Conservation (phyloP, 2,888 invertebrate genomes). For the Ommatoiulus sabulosus region DNA sequence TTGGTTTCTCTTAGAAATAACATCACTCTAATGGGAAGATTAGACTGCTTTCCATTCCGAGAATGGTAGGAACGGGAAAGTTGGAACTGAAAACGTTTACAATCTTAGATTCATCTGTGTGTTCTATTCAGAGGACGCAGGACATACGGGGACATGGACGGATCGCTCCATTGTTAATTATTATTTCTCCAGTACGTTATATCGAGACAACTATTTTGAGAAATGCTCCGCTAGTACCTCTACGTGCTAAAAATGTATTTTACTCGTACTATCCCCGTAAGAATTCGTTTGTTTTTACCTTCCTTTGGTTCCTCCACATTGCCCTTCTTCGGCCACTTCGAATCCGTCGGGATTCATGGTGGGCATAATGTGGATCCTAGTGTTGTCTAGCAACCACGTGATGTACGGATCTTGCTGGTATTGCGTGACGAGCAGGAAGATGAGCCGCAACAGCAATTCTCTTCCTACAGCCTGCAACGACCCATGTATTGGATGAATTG, state of each 20-base stretch:
- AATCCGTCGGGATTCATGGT: slow-evolving; percentile 99
- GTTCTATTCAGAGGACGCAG: no score
- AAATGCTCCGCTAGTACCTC: background rate
- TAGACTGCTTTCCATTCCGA: no score
- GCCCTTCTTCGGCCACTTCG: slow-evolving; percentile 89
- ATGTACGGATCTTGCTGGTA: slow-evolving; percentile 87
- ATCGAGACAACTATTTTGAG: background rate
- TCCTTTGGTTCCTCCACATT: slow-evolving; percentile 88
- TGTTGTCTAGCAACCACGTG: slow-evolving; percentile 91
- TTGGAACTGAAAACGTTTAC: no score
- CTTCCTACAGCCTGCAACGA: slow-evolving; percentile 79
- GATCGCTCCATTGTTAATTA: no score
- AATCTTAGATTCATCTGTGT: no score
- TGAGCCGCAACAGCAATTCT: slow-evolving; percentile 91
- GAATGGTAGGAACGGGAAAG: no score
- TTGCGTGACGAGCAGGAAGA: slow-evolving; percentile 86
- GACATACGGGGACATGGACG: no score
- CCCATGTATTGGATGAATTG: background rate
- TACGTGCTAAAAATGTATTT: no score
- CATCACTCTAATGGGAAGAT: no score
- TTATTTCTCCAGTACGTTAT: background rate
- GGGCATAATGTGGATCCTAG: slow-evolving; percentile 95
- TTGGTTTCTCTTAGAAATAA: background rate
- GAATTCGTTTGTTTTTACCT: slow-evolving; percentile 72
- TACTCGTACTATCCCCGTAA: no score